Evolutionary conservation across 92 coral and sea anemone species (phyloP), one percentile per base, ranked within the genome.

Genomic region (Pocillopora meandrina): DNA sequence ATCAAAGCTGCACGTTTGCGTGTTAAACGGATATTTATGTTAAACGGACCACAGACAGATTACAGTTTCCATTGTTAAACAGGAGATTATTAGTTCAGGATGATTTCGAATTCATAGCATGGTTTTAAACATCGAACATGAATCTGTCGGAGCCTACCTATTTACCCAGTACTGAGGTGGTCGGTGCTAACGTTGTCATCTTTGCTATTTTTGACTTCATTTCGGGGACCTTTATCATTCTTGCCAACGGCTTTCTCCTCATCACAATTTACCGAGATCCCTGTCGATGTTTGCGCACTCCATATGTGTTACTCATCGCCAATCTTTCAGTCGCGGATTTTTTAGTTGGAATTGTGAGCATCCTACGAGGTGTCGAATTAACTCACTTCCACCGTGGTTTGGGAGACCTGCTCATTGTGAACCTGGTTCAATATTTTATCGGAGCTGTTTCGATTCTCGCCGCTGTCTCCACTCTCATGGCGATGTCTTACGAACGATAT

Each of bases 281-380:
- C 12, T 82, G 86, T 55, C 60, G 71, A 6, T 82, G 86, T 61
- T 26, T 82, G 26, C 86, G 86, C 19, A 71, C 86, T 2, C 72
- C 86, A 2, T 61, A 72, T 14, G 71, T 74, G 10, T 82, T 62
- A 10, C 72, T 82, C 17, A 82, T 82, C 61, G 86, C 72, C 19
- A 82, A 82, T n/a, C 79, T 82, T 20, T 82, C 86, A 9, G 86
- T 82, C 26, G 86, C 79, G 47, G 86, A 82, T 82, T 60, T 82
- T 47, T 62, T 82, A 34, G 61, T 72, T 63, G 86, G 86, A 26
- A 47, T 63, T n/a, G 64, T 82, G n/a, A 82, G 80, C 71, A 61
- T 60, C 55, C 78, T 82, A 2, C 61, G 86, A 61, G 86, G 72
- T 16, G 79, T 42, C 17, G 86, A 73, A 13, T 62, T 74, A 61